These are phyloP conservation scores for Streblospio benedicti DNA, from an alignment of 1,140 invertebrate species.

Conservation along the genomic window DNA sequence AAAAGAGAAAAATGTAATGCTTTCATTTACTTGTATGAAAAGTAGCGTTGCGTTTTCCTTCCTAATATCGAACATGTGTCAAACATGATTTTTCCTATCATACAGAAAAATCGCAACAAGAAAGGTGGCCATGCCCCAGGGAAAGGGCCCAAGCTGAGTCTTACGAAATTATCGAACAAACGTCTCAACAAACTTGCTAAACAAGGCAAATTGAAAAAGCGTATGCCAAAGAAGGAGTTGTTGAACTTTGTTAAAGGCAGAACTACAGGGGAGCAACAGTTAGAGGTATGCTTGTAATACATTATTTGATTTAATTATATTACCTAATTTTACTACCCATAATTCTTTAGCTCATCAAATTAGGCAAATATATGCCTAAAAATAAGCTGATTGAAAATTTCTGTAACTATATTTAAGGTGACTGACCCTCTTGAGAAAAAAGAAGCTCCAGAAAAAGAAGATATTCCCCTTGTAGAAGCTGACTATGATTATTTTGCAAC, in stretches of 20 bases:
- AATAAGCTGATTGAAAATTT: no score
- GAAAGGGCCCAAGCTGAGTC: conserved; percentile 22
- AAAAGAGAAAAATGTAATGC: no score
- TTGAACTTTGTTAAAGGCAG: conserved; percentile 21
- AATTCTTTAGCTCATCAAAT: no score
- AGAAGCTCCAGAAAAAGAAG: background rate
- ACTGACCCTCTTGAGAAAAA: background rate
- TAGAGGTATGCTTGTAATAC: background rate
- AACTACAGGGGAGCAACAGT: background rate
- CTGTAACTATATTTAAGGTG: background rate
- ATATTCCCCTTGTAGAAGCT: conserved; percentile 18
- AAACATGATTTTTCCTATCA: no score
- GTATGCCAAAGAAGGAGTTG: conserved; percentile 24
- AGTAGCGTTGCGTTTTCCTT: no score
- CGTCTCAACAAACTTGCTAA: conserved; percentile 35
- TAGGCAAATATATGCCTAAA: no score
- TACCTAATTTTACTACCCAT: no score
- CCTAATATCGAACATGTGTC: no score
- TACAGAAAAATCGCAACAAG: no score
- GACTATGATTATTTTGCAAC: conserved; percentile 17
- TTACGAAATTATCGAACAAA: conserved; percentile 36
- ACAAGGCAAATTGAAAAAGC: conserved; percentile 36
- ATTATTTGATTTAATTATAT: background rate
- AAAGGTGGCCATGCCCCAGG: background rate
- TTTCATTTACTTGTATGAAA: no score